Percentiles rank a stretch among this genome's conserved stretches.
phyloP scores from a whole-genome alignment of 2,888 invertebrate genomes.

The Epinotia nisella region DNA sequence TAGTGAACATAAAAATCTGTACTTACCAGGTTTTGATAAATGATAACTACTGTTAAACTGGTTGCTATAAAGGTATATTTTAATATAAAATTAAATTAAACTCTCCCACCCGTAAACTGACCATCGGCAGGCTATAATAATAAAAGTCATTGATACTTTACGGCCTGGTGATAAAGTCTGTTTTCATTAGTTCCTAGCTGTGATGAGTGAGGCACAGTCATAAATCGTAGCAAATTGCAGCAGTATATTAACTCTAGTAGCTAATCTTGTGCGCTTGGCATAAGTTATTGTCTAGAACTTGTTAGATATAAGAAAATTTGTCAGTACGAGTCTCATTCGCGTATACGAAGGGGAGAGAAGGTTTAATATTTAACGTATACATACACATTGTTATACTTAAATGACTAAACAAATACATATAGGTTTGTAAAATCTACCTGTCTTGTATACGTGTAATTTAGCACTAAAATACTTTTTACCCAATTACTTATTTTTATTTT shows the following conservation, averaged over 20 bases:
- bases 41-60: not conserved
- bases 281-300: not conserved
- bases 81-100: constrained; percentile 23
- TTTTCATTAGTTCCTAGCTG: constrained; percentile 58
- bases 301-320: too few species aligned
- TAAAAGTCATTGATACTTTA: constrained; percentile 68
- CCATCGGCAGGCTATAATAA: constrained; percentile 49
- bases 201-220: constrained; percentile 53
- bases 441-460: too few species aligned
- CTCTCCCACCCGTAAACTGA: constrained; percentile 49
- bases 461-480: too few species aligned
- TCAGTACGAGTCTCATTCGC: too few species aligned
- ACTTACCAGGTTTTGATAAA: too few species aligned
- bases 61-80: constrained; percentile 6
- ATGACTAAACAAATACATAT: too few species aligned
- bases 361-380: too few species aligned
- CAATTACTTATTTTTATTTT: too few species aligned
- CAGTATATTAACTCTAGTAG: constrained; percentile 21
- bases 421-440: too few species aligned
- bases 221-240: constrained; percentile 59
- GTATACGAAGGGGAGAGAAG: too few species aligned
- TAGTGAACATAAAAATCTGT: too few species aligned
- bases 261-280: constrained; percentile 12
- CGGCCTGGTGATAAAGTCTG: constrained; percentile 59
- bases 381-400: too few species aligned